Percentiles rank a stretch among this genome's conserved stretches.
These are phyloP conservation scores for Lucinisca nassula DNA, from an alignment of 2,888 invertebrate genomes.

Conservation along the genomic window DNA sequence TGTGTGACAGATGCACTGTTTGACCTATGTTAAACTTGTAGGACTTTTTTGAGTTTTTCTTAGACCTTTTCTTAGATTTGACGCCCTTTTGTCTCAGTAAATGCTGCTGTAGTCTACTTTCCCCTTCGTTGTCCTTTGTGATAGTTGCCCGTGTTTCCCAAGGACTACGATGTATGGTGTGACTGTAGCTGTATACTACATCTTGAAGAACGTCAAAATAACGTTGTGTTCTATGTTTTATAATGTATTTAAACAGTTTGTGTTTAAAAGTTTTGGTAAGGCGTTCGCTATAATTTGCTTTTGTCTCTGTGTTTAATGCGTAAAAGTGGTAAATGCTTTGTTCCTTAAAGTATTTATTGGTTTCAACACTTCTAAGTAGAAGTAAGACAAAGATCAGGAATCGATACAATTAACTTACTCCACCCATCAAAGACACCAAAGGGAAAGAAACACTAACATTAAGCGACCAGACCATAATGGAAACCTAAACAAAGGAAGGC, in stretches of 20 bases:
- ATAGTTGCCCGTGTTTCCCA: conserved; percentile 19
- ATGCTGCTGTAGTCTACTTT: conserved; percentile 25
- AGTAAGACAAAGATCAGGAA: no score
- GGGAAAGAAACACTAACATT: no score
- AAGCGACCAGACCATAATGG: no score
- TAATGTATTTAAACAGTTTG: conserved; percentile 42
- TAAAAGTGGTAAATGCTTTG: neutral
- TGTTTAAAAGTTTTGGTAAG: conserved; percentile 33
- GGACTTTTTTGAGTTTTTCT: no score
- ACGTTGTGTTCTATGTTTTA: conserved; percentile 17
- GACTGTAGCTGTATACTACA: conserved; percentile 32
- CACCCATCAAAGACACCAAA: no score
- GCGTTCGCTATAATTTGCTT: conserved; percentile 3
- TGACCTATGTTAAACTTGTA: conserved; percentile 31
- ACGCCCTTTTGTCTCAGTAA: neutral
- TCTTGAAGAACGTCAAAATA: neutral
- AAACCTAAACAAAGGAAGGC: no score
- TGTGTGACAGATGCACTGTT: conserved; percentile 38
- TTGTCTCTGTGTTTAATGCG: neutral
- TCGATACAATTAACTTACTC: no score
- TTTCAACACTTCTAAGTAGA: neutral
- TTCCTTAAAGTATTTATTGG: neutral
- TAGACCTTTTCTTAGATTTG: neutral
- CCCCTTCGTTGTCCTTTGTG: no score
- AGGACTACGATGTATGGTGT: conserved; percentile 34